phyloP scores from a whole-genome alignment of 2,797 vertebrate genomes.

The Sciaenops ocellatus region DNA sequence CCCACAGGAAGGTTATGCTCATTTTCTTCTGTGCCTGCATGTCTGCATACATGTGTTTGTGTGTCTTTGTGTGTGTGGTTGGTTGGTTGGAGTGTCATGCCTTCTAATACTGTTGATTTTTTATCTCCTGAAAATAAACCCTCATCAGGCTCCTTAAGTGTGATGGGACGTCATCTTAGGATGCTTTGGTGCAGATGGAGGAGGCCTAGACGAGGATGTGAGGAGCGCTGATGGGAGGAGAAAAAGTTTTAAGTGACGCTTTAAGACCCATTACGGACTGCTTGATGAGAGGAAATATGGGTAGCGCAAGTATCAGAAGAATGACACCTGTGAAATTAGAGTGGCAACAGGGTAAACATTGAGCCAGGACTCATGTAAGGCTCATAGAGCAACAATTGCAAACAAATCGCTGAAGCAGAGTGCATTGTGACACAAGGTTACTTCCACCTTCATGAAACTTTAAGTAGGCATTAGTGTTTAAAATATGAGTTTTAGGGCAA shows the following conservation, averaged over 20 bases:
- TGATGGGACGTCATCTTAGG: conserved; percentile 47
- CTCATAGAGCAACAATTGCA: conserved; percentile 43
- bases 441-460: conserved; percentile 76
- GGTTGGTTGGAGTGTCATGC: not conserved
- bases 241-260: conserved; percentile 49
- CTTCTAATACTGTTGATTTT: conserved; percentile 11
- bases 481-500: conserved; percentile 66
- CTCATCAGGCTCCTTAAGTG: conserved; percentile 42
- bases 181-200: conserved; percentile 35
- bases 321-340: conserved; percentile 51
- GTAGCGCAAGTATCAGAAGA: conserved; percentile 17
- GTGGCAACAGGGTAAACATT: conserved; percentile 35
- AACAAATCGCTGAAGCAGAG: conserved; percentile 50
- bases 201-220: conserved; percentile 13
- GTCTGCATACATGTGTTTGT: conserved; percentile 18
- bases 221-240: conserved; percentile 25
- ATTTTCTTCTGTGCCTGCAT: conserved; percentile 45
- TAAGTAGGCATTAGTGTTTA: conserved; percentile 72
- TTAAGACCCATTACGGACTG: conserved; percentile 40
- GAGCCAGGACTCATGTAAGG: conserved; percentile 30
- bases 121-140: conserved; percentile 32
- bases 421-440: conserved; percentile 60
- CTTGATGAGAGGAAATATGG: conserved; percentile 42
- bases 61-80: not conserved
- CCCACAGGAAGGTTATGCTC: conserved; percentile 59